phyloP scores from a whole-genome alignment of 2,797 vertebrate genomes.

The Phataginus tricuspis region DNA sequence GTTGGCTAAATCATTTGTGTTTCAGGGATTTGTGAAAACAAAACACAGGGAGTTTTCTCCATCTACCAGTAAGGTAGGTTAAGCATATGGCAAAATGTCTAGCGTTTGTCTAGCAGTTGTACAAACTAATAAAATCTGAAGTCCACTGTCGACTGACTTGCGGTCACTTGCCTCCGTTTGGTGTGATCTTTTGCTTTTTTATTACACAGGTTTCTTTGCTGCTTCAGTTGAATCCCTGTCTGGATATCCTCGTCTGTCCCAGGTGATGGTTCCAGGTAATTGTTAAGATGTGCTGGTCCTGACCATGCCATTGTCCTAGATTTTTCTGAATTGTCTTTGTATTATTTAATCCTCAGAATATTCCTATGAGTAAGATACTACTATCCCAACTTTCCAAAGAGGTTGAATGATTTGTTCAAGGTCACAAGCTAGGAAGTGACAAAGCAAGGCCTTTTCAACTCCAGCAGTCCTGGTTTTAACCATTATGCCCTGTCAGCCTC shows the following conservation, averaged over 20 bases:
- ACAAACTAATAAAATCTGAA: conserved; percentile 21
- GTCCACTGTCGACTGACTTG: neutral
- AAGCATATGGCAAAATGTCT: neutral
- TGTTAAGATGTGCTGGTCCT: neutral
- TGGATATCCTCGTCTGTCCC: neutral
- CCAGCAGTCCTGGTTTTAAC: neutral
- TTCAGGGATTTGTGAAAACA: conserved; percentile 52
- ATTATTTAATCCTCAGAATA: neutral
- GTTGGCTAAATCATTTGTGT: conserved; percentile 47
- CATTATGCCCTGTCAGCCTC: neutral
- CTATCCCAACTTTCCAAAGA: neutral
- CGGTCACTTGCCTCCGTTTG: neutral
- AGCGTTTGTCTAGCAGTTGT: neutral
- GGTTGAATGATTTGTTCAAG: neutral
- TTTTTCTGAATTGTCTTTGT: neutral
- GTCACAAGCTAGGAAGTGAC: neutral
- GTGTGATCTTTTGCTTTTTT: neutral
- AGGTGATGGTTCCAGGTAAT: neutral
- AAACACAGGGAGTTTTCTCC: neutral
- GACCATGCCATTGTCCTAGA: neutral
- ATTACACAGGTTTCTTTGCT: neutral
- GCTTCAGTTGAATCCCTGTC: neutral
- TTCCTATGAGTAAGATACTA: neutral
- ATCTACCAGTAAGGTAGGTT: conserved; percentile 4
- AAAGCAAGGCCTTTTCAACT: neutral